phyloP scores from a whole-genome alignment of 2,888 invertebrate genomes.

The Lasioglossum calceatum region DNA sequence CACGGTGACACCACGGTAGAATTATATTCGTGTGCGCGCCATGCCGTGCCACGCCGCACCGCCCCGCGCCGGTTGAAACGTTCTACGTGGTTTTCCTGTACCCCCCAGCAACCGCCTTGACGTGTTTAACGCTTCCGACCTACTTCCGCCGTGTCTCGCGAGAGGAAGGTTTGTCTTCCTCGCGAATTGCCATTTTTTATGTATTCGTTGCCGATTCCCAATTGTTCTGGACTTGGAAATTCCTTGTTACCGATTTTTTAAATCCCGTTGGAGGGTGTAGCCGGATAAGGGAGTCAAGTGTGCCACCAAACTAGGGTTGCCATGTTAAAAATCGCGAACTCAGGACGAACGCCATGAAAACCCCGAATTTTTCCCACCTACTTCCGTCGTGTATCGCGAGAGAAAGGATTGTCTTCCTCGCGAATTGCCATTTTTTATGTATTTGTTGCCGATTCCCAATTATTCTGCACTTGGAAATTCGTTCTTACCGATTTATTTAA shows the following conservation, averaged over 20 bases:
- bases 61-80: slow-evolving; percentile 1
- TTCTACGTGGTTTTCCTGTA: slow-evolving; percentile 49
- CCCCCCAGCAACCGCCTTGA: slow-evolving; percentile 42
- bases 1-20: slow-evolving; percentile 52
- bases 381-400: slow-evolving; percentile 49
- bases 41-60: not conserved
- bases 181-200: slow-evolving; percentile 52
- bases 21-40: slow-evolving; percentile 61
- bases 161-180: slow-evolving; percentile 55
- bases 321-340: no score
- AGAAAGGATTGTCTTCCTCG: slow-evolving; percentile 51
- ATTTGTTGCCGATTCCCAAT: slow-evolving; percentile 56
- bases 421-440: slow-evolving; percentile 54
- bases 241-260: not conserved
- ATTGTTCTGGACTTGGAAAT: slow-evolving; percentile 35
- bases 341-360: no score
- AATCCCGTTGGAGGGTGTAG: not conserved
- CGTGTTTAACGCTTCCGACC: slow-evolving; percentile 66
- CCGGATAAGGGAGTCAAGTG: no score
- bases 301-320: no score
- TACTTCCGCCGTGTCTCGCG: slow-evolving; percentile 54
- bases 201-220: slow-evolving; percentile 55
- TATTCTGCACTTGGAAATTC: slow-evolving; percentile 27
- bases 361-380: slow-evolving; percentile 54
- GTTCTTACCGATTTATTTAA: not conserved